A percentile compares a stretch with the other conserved stretches of the same genome.
phyloP scores from a whole-genome alignment of 1,140 invertebrate genomes.

The Alviniconcha marisindica region DNA sequence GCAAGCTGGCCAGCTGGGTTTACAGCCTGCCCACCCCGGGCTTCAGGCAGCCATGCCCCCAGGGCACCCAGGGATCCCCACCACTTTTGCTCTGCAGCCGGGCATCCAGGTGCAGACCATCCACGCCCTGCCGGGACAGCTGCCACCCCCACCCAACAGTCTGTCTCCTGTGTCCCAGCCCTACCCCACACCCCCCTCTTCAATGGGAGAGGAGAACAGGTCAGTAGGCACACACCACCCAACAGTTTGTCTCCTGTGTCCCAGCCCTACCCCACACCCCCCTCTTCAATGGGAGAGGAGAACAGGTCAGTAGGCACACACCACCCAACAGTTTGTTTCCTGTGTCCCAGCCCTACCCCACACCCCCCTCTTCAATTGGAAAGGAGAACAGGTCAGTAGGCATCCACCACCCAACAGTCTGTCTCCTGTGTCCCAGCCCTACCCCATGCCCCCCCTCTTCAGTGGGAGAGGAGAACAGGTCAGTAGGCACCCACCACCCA shows the following conservation, averaged over 20 bases:
- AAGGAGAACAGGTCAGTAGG: background rate
- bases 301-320: no score
- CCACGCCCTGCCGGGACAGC: slow-evolving; percentile 29
- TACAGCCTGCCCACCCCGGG: slow-evolving; percentile 33
- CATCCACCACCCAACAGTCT: slow-evolving; percentile 20
- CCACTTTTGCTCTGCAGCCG: slow-evolving; percentile 36
- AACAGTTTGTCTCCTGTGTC: no score
- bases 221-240: background rate
- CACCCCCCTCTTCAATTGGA: no score
- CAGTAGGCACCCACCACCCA: background rate
- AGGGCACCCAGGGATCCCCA: slow-evolving; percentile 23
- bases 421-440: slow-evolving; percentile 38
- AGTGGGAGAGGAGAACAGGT: slow-evolving; percentile 26
- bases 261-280: no score
- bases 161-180: slow-evolving; percentile 37
- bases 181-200: slow-evolving; percentile 31
- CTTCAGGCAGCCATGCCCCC: slow-evolving; percentile 32
- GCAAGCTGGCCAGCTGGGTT: slow-evolving; percentile 29
- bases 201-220: slow-evolving; percentile 25
- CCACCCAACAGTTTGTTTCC: background rate
- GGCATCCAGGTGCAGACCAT: slow-evolving; percentile 40
- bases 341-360: no score
- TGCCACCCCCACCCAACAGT: slow-evolving; percentile 25
- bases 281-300: background rate
- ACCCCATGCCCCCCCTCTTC: slow-evolving; percentile 32